Base-by-base conservation (phyloP, 2,888 invertebrate species). In the Brenthis ino region DNA sequence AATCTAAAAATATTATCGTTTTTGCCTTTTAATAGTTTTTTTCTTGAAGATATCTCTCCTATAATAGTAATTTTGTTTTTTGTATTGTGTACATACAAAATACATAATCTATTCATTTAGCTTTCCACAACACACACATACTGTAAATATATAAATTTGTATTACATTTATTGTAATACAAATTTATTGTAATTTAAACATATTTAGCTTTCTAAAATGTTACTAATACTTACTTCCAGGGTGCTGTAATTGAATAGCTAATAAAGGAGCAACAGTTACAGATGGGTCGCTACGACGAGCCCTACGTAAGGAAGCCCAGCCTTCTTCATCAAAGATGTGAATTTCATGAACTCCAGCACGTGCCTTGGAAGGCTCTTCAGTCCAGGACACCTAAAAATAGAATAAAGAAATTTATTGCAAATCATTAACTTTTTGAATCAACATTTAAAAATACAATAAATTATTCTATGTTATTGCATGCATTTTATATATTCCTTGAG, bases 251-350 rank as follows among this genome's bases (percentile, higher is more conserved):
- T 94, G 93, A 28, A 98, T 94, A 47, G 95, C 95, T 68, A 96
- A 94, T 4, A 98, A 87, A 0, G 95, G 95, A 5, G 97, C 94
- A 47, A 94, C 89, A 6, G 94, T 90, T 2, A 95, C 93, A 68
- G 95, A 94, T 75, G 97, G 96, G 74, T 96, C 96, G 69, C 95
- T 93, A 64, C 96, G 94, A 76, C 96, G 93, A 6, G 96, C 97
- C 85, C 98, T 98, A 69, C 97, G 95, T 66, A 98, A 94, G 6
- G 96, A 95, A 1, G 97, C 95, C 91, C 96, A 98, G 70, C 98
- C 97, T 82, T 99, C 99, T 90, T 99, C 99, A 78, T 99, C 98
- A 80, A 96, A 96, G 24, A 99, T 92, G 72, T 96, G 95, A 61
- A 99, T 94, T 69, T 94, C 94, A 77, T 97, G 96, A 60, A 95